Percentiles rank a stretch among this genome's conserved stretches.
Evolutionary conservation across 2,113 vertebrate species (phyloP).

Genomic region (Leptosomus discolor): DNA sequence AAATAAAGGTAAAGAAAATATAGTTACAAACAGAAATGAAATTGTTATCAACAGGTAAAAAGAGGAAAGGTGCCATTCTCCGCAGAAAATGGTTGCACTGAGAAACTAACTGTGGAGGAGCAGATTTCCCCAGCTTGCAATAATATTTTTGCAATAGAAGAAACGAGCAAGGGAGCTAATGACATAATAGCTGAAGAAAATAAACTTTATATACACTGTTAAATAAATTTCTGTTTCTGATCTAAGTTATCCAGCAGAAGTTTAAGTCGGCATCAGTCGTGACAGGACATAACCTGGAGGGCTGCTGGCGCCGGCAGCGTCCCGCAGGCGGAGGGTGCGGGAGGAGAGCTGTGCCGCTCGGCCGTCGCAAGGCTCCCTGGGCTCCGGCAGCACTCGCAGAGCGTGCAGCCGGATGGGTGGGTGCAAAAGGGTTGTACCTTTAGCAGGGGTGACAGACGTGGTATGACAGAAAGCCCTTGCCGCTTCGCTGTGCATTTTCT

Average conservation of each 20-base stretch:
- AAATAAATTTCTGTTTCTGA: not conserved
- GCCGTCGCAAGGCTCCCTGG: not conserved
- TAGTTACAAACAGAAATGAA: not conserved
- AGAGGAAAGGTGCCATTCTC: not conserved
- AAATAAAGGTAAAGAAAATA: not conserved
- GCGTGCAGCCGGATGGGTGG: too few species aligned
- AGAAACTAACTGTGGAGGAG: not conserved
- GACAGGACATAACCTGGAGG: not conserved
- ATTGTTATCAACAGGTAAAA: not conserved
- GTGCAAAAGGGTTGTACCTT: not conserved
- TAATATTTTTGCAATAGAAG: not conserved
- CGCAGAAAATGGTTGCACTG: not conserved
- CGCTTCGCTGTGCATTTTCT: not conserved
- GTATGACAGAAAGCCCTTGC: fast-evolving
- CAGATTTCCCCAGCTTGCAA: not conserved
- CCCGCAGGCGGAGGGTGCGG: not conserved
- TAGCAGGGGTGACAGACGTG: too few species aligned
- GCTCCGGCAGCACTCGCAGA: not conserved
- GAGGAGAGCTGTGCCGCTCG: not conserved
- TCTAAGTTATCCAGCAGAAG: not conserved
- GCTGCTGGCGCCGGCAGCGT: fast-evolving
- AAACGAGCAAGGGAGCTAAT: not conserved
- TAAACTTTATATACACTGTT: not conserved
- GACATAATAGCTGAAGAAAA: not conserved
- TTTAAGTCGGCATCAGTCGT: not conserved